phyloP scores from a whole-genome alignment of 2,113 vertebrate species.

The Corythaixoides concolor region DNA sequence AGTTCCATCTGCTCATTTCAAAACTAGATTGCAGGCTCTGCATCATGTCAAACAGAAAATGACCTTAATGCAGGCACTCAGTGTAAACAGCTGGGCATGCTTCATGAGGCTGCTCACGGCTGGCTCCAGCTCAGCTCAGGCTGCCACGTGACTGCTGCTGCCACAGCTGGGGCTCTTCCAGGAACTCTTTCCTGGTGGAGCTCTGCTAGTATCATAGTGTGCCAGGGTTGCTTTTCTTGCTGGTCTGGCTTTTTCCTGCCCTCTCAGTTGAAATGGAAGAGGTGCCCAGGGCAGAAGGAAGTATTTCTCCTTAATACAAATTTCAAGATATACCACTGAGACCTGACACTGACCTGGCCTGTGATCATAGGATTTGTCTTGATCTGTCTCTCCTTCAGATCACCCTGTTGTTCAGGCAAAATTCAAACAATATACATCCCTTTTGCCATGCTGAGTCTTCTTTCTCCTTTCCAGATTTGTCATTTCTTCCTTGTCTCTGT shows the following conservation, averaged over 20 bases:
- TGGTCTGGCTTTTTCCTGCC: background rate
- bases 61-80: background rate
- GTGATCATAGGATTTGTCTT: background rate
- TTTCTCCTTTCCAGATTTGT: background rate
- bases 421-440: background rate
- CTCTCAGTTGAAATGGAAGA: background rate
- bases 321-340: background rate
- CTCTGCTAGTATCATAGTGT: background rate
- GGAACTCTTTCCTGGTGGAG: background rate
- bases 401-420: background rate
- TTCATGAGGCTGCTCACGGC: background rate
- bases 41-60: background rate
- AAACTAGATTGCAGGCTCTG: background rate
- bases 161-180: background rate
- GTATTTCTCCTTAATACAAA: background rate
- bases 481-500: background rate
- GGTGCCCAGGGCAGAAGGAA: background rate
- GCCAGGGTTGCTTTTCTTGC: background rate
- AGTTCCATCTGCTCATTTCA: constrained; percentile 36
- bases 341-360: background rate
- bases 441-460: background rate
- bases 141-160: background rate
- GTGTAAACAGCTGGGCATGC: background rate
- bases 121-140: background rate
- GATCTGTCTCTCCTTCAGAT: background rate